Base-by-base conservation (phyloP, 2,113 vertebrate species). In the Anarrhichthys ocellatus region DNA sequence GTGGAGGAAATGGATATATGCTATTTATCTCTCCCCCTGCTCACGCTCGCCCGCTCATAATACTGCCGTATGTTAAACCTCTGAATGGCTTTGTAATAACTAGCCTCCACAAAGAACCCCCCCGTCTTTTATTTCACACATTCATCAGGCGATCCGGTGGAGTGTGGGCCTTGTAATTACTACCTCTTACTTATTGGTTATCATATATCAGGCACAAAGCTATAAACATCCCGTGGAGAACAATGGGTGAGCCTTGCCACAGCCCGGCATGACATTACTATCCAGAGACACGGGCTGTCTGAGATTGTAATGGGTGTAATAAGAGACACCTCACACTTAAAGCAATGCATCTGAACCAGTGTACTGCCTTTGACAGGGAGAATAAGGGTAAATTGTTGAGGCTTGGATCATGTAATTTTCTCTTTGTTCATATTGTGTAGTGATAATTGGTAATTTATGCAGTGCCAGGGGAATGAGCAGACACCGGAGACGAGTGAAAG, bases 131-230 rank as follows among this genome's bases (percentile, higher is more conserved):
- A 93, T 95, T 95, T 94, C 91, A 92, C 46, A 66, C 91, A 90
- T 92, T 88, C 88, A 93, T 93, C 90, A 90, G 82, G 80, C 76
- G 48, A 77, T 82, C 85, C 22, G 66, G 34, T 70, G 86, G 87
- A 89, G 88, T 90, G 90, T 89, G 87, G 86, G 90, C 82, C 92
- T 91, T 92, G 93, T 94, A 94, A 93, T 94, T 92, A 94, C 91
- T 85, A 87, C 88, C 80, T 91, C 85, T 88, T 83, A 88, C 91
- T 94, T 94, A 92, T 91, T 92, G 90, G 91, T 93, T 92, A 92
- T 94, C 93, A 76, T 87, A 90, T 94, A 91, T 93, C 94, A 91
- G 83, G 90, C 84, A 87, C 90, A 84, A 73, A 88, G 92, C 92
- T 91, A 90, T 94, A 92, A 94, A 94, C 91, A 88, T 90, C 82